Evolutionary conservation across 2,888 invertebrate species (phyloP), one percentile per base, ranked within the genome.

Genomic region (Rhopalosiphum nymphaeae): DNA sequence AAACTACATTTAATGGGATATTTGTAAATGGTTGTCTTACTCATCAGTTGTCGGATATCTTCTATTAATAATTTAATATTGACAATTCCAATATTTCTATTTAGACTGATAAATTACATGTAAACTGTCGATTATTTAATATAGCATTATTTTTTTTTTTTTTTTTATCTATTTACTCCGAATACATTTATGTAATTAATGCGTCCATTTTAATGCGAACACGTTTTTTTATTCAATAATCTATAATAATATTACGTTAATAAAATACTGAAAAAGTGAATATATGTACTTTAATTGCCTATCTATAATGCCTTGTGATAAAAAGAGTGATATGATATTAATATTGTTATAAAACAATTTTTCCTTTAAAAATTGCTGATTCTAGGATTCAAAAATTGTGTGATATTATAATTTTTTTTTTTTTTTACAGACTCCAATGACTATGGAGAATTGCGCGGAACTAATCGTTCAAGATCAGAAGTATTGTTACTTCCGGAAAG

Each of bases 401-500:
- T 25, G 44, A 16, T 29, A 44, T 36, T 44, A 3, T 16, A 36
- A 16, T 88, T 92, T 49, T 29, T 13, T 86, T 87, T 61, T 49
- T 29, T 13, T 86, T 87, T 61, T 11, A 1, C 46, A 86, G 94
- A 85, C 11, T 10, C 61, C 67, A 42, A 86, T 91, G 67, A 67
- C 86, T 67, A 94, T 94, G 94, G 94, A 94, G 1, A 94, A 94
- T 49, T 94, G 94, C 53, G 53, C 67, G 53, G 61, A 53, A 53
- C 49, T 94, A 13, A 29, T 94, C 29, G 67, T 25, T 13, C 94
- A 94, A 42, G 56, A 90, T 53, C 92, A 90, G 85, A 92, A 94
- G 85, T 92, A 94, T 11, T 92, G 92, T 42, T 92, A 84, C 56
- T 96, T 96, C 95, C 95, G 95, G 87, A 95, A 95, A 91, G 95